Evolutionary conservation across 2,888 invertebrate genomes (phyloP).

Genomic region (Ectemnius continuus): DNA sequence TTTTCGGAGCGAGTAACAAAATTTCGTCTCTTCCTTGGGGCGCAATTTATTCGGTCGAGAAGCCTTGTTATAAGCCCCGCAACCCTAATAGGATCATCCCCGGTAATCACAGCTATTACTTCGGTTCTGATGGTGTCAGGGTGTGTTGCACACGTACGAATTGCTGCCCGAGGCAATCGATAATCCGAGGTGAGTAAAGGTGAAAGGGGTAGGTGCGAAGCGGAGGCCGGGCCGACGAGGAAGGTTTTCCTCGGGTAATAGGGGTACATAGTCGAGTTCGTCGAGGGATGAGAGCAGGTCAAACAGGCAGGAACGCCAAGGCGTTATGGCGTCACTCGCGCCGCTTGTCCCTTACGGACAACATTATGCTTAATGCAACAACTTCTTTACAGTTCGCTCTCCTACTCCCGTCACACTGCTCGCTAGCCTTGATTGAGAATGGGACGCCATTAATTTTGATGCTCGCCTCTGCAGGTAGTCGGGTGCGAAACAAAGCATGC

Average conservation of each 20-base stretch:
- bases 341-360: slow-evolving; percentile 18
- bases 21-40: slow-evolving; percentile 1
- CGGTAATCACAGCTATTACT: slow-evolving; percentile 62
- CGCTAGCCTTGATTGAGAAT: neutral
- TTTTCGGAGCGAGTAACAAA: neutral
- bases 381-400: neutral
- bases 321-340: neutral
- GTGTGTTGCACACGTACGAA: slow-evolving; percentile 44
- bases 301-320: slow-evolving; percentile 37
- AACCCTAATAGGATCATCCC: slow-evolving; percentile 58
- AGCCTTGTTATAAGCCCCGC: slow-evolving; percentile 54
- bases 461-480: neutral
- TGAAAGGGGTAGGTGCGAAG: slow-evolving; percentile 64
- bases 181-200: slow-evolving; percentile 63
- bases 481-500: neutral
- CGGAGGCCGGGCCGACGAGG: slow-evolving; percentile 49
- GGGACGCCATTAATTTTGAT: neutral
- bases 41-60: slow-evolving; percentile 40
- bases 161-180: slow-evolving; percentile 60
- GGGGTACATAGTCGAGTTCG: slow-evolving; percentile 52
- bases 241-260: slow-evolving; percentile 62
- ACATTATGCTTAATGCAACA: slow-evolving; percentile 32
- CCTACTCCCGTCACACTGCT: neutral
- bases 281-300: slow-evolving; percentile 44
- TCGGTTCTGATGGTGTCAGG: slow-evolving; percentile 44